Evolutionary conservation across 2,113 vertebrate genomes (phyloP), one percentile per base, ranked within the genome.

Genomic region (Pavo muticus): DNA sequence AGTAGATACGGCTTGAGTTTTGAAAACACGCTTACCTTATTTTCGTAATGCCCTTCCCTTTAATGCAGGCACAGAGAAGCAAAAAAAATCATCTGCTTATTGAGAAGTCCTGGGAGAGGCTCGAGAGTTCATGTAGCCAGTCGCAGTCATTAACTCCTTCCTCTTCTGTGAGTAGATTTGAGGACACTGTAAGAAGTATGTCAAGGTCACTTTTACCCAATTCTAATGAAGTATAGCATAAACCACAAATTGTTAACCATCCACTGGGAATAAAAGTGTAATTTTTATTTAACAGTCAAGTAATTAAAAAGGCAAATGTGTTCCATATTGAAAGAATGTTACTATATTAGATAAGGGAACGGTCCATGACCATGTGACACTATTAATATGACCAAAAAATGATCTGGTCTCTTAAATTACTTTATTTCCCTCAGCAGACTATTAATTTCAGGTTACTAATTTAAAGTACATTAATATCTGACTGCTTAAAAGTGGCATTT

Each of bases 241-340:
- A 97, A 97, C 96, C 84, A 97, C 84, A 96, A 91, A 85, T 96
- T 96, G 76, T 96, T 96, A 97, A 90, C 80, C 69, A 91, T 91
- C 92, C 84, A 59, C 39, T 56, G 91, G 86, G 94, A 97, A 94
- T 93, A 68, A 89, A 90, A 94, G 29, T 35, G 44, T 42, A 52
- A 54, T 70, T 89, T 94, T 91, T 90, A 94, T 87, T 69, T 68
- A 92, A 90, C 87, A 96, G 80, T 87, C 76, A 94, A 95, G 92
- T 97, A 97, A 97, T 98, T 97, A 97, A 96, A 98, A 95, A 97
- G 59, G 79, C 90, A 96, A 97, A 94, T 91, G 82, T 96, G 84
- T 88, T 96, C 90, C 91, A 86, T 95, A 94, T 95, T 95, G 84
- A 81, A 81, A 93, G 69, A 94, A 71, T 93, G 73, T 72, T 94